Evolutionary conservation across 2,797 vertebrate species (phyloP), one percentile per base, ranked within the genome.

Genomic region (Eulemur coronatus): DNA sequence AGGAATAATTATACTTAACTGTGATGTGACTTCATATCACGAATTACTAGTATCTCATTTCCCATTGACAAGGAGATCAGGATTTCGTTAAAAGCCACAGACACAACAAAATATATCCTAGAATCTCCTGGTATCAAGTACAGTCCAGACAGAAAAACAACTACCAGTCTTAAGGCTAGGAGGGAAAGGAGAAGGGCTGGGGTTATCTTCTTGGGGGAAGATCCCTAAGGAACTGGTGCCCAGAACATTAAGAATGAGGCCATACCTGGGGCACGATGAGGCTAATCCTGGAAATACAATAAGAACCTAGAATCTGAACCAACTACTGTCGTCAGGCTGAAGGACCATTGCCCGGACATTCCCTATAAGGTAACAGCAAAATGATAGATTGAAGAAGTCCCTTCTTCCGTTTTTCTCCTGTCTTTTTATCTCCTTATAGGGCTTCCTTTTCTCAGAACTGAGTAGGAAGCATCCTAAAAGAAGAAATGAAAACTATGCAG

Each of bases 361-460:
- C 24, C 18, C 55, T 30, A 61, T 2, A 5, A 0, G 17, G 30
- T 7, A 41, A 55, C 7, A 82, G 18, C 10, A 11, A 18, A 24
- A 61, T 26, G 0, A n/a, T 0, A 1, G n/a, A 52, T 35, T 7
- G 0, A 84, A 6, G 24, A 76, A 26, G 15, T 4, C 4, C n/a
- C 14, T 70, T 57, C 14, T 52, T 67, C 52, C 13, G 0, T 72
- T 86, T 59, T 22, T 24, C 43, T 59, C 41, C 30, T 63, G 4
- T 30, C 26, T 69, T 94, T 69, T 85, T 52, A 69, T 15, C 13
- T 75, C 72, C 14, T 52, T 57, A 2, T 43, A 50, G 2, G 2
- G 22, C 14, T 24, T 73, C 35, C 78, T 80, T 38, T 46, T 91
- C 81, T 92, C 89, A 94, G 67, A 96, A 85, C 35, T 41, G 59